phyloP scores from a whole-genome alignment of 2,113 vertebrate species.

The Ceuthmochares aereus region DNA sequence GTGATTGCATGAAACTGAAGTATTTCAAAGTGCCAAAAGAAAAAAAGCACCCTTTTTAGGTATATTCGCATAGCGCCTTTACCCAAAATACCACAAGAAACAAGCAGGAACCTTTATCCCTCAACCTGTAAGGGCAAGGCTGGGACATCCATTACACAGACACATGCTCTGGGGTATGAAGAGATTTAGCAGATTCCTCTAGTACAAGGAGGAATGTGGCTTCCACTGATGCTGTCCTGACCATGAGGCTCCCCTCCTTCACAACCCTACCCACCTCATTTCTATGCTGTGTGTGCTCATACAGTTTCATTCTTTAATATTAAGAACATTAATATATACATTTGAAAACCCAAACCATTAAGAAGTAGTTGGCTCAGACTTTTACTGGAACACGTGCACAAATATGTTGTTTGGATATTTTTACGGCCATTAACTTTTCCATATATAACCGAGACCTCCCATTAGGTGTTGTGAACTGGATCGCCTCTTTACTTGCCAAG shows the following conservation, averaged over 20 bases:
- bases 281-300: neutral
- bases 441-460: slow-evolving; percentile 72
- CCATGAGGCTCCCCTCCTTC: neutral
- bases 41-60: neutral
- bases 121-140: neutral
- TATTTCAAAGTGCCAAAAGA: neutral
- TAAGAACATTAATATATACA: slow-evolving; percentile 47
- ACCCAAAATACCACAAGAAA: neutral
- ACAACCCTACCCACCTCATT: neutral
- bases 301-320: slow-evolving; percentile 36
- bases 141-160: neutral
- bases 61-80: neutral
- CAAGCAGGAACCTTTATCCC: neutral
- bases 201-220: neutral
- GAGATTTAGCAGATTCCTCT: neutral
- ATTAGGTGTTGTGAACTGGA: slow-evolving; percentile 72
- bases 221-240: neutral
- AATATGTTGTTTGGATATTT: slow-evolving; percentile 73
- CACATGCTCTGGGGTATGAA: rapidly evolving
- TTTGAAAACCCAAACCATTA: slow-evolving; percentile 49
- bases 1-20: neutral
- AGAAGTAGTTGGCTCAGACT: slow-evolving; percentile 45
- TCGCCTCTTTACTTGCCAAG: slow-evolving; percentile 64
- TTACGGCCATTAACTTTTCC: slow-evolving; percentile 73
- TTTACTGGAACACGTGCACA: slow-evolving; percentile 69